Percentiles rank a stretch among this genome's conserved stretches.
These are phyloP conservation scores for Chironomus striatipennis DNA, from an alignment of 1,140 invertebrate species.

Conservation along the genomic window DNA sequence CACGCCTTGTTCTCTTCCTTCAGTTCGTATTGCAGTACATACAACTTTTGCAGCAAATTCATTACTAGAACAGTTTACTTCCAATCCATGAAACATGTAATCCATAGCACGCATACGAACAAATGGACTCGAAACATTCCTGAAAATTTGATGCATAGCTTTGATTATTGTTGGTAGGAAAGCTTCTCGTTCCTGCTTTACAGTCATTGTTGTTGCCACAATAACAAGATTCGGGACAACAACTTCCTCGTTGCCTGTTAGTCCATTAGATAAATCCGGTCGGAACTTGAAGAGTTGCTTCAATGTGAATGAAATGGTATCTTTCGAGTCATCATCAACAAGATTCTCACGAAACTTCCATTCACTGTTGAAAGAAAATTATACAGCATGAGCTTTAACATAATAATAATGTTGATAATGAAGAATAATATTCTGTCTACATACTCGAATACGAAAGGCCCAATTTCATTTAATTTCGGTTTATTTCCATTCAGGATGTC, in stretches of 20 bases:
- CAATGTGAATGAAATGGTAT: conserved; percentile 45
- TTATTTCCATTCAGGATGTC: conserved; percentile 21
- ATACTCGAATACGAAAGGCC: conserved; percentile 22
- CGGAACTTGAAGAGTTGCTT: conserved; percentile 44
- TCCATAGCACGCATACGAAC: conserved; percentile 44
- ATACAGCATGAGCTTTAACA: no score
- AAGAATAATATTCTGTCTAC: no score
- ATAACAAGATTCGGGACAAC: conserved; percentile 46
- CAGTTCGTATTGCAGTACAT: conserved; percentile 52
- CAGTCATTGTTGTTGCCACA: conserved; percentile 32
- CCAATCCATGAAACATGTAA: conserved; percentile 58
- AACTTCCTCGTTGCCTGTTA: conserved; percentile 47
- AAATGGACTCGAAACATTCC: conserved; percentile 39
- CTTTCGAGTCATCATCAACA: conserved; percentile 43
- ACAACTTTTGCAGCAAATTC: conserved; percentile 62
- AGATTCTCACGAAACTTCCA: conserved; percentile 48
- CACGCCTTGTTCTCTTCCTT: conserved; percentile 38
- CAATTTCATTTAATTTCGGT: conserved; percentile 21
- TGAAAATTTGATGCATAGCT: conserved; percentile 49
- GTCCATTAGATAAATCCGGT: conserved; percentile 36
- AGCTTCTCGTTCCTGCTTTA: conserved; percentile 46
- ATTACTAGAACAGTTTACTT: conserved; percentile 58
- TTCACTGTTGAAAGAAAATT: conserved; percentile 40
- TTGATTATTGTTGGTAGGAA: conserved; percentile 51
- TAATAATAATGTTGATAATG: not conserved